Evolutionary conservation across 2,797 vertebrate genomes (phyloP), one percentile per base, ranked within the genome.

Genomic region (Merluccius polli): DNA sequence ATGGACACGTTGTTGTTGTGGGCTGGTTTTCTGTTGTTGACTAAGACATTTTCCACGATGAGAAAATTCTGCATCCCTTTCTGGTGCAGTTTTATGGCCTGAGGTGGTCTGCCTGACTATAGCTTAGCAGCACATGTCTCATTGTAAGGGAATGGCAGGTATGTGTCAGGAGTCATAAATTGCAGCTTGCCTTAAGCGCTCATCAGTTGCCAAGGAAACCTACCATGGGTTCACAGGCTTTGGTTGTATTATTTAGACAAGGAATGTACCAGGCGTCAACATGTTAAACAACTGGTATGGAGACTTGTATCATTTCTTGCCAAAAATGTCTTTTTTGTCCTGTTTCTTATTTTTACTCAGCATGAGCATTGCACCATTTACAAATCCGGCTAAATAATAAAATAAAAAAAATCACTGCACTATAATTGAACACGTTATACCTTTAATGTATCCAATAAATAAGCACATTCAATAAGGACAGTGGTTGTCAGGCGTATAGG

Each of bases 191-290:
- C 91, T 89, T 85, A 83, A 90, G 90, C 87, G 81, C 85, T 89
- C 88, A 91, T 91, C 89, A 88, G 91, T 92, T 91, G 88, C 89
- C 87, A 89, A 82, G 89, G 90, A 91, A 91, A 91, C 91, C 86
- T 85, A 81, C 84, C 88, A 89, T 89, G 85, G 86, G 87, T 90
- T 91, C 88, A 89, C 90, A 87, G 88, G 89, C 91, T 91, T 90
- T 89, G 92, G 90, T 91, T 89, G 84, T 89, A 82, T 80, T 75
- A 83, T 79, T 76, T 78, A 79, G 78, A 77, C 81, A 86, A 86
- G 83, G 82, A 87, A 87, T 86, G 82, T 81, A 84, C 89, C 87
- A 79, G 78, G 81, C 21, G 78, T 89, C 84, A 81, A 84, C 86
- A 85, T 88, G 79, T 81, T 83, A 24, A 16, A 18, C 36, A 32